Evolutionary conservation across 2,888 invertebrate genomes (phyloP), one percentile per base, ranked within the genome.

Genomic region (Deroplatys truncata): DNA sequence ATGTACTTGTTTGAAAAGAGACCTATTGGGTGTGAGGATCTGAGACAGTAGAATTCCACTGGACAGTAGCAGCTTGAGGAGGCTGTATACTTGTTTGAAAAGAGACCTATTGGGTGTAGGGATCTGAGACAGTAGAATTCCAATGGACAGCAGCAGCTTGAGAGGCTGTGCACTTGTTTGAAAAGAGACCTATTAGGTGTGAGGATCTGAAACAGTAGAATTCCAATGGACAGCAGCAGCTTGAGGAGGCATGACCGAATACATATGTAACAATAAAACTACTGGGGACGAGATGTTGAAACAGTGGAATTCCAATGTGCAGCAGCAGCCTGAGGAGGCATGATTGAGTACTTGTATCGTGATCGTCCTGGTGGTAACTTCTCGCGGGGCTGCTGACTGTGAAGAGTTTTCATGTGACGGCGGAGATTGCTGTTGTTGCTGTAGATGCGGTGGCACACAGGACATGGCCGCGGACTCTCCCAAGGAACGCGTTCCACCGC

Each of bases 371-470:
- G 89, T 9, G 15, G 82, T n/a, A 85, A 82, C 49, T 43, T 84
- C 56, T 89, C 84, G 84, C 82, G 88, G 29, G 29, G 88, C 20
- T 84, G 89, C 72, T 85, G 84, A 13, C 35, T 85, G 49, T 91
- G 91, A 43, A 89, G 90, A 13, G 86, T 90, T 87, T 90, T 90
- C 49, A 91, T 84, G 86, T 91, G 91, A 91, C 92, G 92, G 25
- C 92, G 92, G 28, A 93, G 92, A 91, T 92, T 93, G 91, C 92
- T 92, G 91, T 92, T 92, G 92, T 92, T 93, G 92, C 92, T 92
- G 92, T 92, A 93, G 91, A 93, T 91, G 56, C 92, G 92, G 72
- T 92, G 92, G 90, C 93, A 93, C 56, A 92, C 91, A 8, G 93
- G 93, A 90, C 93, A 92, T 10, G 92, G 91, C 84, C 93, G 91